A percentile compares a stretch with the other conserved stretches of the same genome.
phyloP scores from a whole-genome alignment of 2,888 invertebrate species.

The Onchidella celtica region DNA sequence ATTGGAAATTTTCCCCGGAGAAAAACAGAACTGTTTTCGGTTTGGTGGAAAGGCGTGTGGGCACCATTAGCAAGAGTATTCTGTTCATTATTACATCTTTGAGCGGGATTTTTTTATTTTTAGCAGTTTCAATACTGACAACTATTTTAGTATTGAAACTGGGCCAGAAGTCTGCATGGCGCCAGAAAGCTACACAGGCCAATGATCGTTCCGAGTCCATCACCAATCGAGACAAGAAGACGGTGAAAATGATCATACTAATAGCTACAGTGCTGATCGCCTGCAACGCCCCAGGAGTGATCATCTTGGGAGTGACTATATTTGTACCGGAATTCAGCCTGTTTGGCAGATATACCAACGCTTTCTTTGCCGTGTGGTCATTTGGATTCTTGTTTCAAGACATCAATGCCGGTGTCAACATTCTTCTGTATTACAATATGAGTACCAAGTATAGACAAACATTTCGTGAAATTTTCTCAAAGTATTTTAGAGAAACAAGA shows the following conservation, averaged over 20 bases:
- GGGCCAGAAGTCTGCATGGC: not conserved
- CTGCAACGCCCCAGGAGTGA: not conserved
- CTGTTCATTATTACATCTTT: too few species aligned
- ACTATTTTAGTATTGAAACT: not conserved
- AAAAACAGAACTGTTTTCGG: too few species aligned
- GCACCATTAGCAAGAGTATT: too few species aligned
- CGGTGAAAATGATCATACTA: not conserved
- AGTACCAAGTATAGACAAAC: not conserved
- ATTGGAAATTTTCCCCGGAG: too few species aligned
- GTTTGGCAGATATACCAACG: not conserved
- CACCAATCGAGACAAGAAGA: not conserved
- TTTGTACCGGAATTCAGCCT: not conserved
- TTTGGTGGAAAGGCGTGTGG: too few species aligned
- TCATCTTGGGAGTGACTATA: not conserved
- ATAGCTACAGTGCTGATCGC: not conserved
- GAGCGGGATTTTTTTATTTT: too few species aligned
- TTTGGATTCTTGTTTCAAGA: not conserved
- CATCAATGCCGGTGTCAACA: not conserved
- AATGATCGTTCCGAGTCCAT: not conserved
- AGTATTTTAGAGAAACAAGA: too few species aligned
- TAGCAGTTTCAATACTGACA: not conserved
- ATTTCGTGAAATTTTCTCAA: too few species aligned
- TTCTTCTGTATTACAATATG: not conserved
- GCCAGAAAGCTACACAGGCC: too few species aligned
- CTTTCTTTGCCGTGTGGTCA: not conserved